Conservation (phyloP, 2,797 vertebrate species). For the Pangasius mekongensis region DNA sequence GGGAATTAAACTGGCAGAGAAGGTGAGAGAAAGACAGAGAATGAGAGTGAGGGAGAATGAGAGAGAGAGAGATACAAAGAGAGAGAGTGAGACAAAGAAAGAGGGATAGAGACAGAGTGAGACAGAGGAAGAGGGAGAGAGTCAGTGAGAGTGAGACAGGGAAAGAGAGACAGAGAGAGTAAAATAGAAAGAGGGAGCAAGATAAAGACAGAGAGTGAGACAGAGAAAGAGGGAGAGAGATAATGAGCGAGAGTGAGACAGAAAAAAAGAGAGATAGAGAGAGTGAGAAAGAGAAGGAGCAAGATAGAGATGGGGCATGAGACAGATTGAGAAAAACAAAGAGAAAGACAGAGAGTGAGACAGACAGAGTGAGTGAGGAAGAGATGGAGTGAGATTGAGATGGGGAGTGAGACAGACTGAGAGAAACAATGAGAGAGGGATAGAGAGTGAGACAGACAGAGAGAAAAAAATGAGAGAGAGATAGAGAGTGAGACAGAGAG, state of each 20-base stretch:
- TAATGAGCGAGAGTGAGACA: not conserved
- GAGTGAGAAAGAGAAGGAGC: not conserved
- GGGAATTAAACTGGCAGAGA: no score
- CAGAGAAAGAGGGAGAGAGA: not conserved
- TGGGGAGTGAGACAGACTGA: not conserved
- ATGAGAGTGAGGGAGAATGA: no score
- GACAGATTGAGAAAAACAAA: not conserved
- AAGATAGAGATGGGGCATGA: not conserved
- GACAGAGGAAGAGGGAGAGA: not conserved
- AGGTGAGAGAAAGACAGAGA: not conserved
- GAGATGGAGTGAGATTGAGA: not conserved
- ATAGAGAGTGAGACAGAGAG: not conserved
- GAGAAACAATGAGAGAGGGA: not conserved
- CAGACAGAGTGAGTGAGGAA: not conserved
- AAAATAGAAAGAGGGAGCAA: not conserved
- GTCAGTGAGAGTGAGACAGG: not conserved
- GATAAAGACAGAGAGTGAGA: not conserved
- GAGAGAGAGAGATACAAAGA: not conserved
- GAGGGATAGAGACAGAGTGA: not conserved
- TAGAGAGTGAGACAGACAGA: not conserved
- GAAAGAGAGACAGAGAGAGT: not conserved
- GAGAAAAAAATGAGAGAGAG: not conserved
- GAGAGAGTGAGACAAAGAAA: not conserved
- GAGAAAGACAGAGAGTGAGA: not conserved
- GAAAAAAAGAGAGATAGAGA: not conserved